These are phyloP conservation scores for Ceyx cyanopectus DNA, from an alignment of 2,113 vertebrate genomes.

Conservation along the genomic window DNA sequence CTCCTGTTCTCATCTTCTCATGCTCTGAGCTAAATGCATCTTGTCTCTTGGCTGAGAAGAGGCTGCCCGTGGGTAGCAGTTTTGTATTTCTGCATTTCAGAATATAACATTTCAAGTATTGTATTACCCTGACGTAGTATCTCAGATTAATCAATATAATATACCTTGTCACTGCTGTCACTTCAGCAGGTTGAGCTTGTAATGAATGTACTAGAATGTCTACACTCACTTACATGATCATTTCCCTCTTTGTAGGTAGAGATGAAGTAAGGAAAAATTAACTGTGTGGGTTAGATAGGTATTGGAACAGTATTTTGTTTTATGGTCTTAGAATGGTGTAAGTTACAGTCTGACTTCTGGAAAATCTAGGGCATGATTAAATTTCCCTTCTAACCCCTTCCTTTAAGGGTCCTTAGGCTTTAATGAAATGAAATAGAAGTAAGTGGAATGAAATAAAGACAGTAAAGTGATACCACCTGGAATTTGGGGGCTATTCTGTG, in stretches of 20 bases:
- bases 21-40: background rate
- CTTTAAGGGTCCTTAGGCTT: background rate
- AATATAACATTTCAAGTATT: background rate
- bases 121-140: background rate
- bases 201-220: background rate
- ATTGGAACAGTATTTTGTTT: slow-evolving; percentile 5
- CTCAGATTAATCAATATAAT: background rate
- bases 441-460: background rate
- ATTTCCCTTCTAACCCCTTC: slow-evolving; percentile 9
- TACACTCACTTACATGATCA: rapidly evolving
- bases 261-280: background rate
- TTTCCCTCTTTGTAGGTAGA: background rate
- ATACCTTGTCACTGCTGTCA: background rate
- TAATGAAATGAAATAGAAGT: background rate
- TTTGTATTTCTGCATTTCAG: slow-evolving; percentile 40
- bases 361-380: slow-evolving; percentile 48
- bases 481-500: background rate
- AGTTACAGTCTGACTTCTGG: slow-evolving; percentile 8
- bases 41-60: background rate
- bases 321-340: slow-evolving; percentile 30
- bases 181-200: background rate
- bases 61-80: background rate
- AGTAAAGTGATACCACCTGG: background rate
- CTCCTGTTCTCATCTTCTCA: background rate
- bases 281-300: background rate